Evolutionary conservation across 2,113 vertebrate species (phyloP).

Genomic region (Propithecus coquereli): DNA sequence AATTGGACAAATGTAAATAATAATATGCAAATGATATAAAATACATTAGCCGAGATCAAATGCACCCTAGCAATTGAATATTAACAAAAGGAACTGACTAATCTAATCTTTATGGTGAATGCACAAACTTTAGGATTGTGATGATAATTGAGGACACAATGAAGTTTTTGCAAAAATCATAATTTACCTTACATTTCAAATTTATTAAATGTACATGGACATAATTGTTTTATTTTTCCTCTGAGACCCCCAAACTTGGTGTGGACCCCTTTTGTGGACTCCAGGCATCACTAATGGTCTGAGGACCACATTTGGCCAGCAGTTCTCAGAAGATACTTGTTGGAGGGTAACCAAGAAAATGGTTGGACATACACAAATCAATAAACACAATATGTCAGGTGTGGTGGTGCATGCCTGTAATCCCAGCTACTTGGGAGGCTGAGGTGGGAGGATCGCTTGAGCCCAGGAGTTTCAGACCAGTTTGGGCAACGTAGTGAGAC

Average conservation of each 20-base stretch:
- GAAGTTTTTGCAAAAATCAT: constrained; percentile 18
- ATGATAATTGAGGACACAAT: background rate
- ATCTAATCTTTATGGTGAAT: background rate
- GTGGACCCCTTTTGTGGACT: background rate
- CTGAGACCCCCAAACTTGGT: background rate
- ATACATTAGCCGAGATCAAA: background rate
- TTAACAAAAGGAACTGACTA: background rate
- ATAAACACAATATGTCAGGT: too few species aligned
- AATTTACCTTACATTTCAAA: background rate
- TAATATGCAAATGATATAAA: background rate
- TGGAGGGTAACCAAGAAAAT: background rate
- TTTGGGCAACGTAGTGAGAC: background rate
- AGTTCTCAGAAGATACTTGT: constrained; percentile 22
- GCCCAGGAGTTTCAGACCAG: background rate
- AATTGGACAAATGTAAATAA: background rate
- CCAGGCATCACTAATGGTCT: background rate
- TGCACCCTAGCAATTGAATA: background rate
- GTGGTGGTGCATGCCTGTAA: background rate
- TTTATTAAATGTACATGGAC: background rate
- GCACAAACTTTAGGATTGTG: background rate
- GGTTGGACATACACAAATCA: too few species aligned
- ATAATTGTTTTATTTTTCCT: background rate
- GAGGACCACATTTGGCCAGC: background rate
- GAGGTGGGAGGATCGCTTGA: background rate
- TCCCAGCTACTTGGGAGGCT: background rate